Evolutionary conservation across 64 coral and sea anemone genomes (phyloP).

Genomic region (Montipora efflorescens): DNA sequence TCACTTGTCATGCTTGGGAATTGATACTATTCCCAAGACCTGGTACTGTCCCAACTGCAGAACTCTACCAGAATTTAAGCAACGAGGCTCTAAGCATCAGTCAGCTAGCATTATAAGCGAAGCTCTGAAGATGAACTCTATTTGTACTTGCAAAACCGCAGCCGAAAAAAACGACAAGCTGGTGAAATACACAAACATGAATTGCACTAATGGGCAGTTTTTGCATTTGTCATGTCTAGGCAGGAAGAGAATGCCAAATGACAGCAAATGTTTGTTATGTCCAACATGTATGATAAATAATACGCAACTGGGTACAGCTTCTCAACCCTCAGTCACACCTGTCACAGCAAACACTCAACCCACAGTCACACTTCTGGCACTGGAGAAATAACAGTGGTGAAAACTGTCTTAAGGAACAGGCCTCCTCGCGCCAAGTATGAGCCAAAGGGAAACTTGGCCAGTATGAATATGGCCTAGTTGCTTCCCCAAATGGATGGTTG

Average conservation of each 20-base stretch:
- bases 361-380: not conserved
- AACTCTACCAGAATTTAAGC: not conserved
- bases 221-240: no score
- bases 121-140: not conserved
- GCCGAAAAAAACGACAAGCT: no score
- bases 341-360: no score
- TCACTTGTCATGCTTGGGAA: not conserved
- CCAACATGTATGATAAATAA: no score
- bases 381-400: slow-evolving; percentile 35
- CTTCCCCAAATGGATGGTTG: not conserved
- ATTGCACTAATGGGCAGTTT: no score
- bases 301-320: no score
- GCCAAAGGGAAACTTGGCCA: slow-evolving; percentile 32
- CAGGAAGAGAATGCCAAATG: no score
- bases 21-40: not conserved
- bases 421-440: slow-evolving; percentile 44
- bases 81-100: not conserved
- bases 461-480: slow-evolving; percentile 55
- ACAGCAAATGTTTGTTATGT: no score
- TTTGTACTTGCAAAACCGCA: not conserved
- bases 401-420: slow-evolving; percentile 27
- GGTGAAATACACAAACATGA: no score
- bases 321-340: no score
- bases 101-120: not conserved
- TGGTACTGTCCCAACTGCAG: not conserved